phyloP scores from a whole-genome alignment of 2,113 vertebrate genomes.

The Gymnorhina tibicen region DNA sequence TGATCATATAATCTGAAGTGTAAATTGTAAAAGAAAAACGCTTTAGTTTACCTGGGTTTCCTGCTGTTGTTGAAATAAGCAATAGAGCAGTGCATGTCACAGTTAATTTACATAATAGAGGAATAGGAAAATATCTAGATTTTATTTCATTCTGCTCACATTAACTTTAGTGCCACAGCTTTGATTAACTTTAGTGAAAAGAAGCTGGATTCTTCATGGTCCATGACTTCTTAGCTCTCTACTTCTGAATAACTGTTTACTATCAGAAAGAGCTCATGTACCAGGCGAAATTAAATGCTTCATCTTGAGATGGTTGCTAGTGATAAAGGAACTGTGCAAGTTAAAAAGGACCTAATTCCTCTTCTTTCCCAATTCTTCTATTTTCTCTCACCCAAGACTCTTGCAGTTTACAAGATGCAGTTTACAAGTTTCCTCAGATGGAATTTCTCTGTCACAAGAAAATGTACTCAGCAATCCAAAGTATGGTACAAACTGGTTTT shows the following conservation, averaged over 20 bases:
- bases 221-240: neutral
- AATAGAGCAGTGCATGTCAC: constrained; percentile 3
- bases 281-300: neutral
- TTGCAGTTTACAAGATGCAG: neutral
- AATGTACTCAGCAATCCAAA: neutral
- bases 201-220: neutral
- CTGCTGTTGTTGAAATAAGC: constrained; percentile 23
- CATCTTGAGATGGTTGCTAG: neutral
- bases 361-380: neutral
- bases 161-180: neutral
- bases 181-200: constrained; percentile 21
- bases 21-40: constrained; percentile 26
- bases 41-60: neutral
- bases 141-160: constrained; percentile 10
- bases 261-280: neutral
- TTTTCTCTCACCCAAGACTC: neutral
- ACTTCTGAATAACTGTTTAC: neutral
- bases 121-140: neutral
- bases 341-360: neutral
- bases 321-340: neutral
- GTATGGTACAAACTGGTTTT: neutral
- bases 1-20: neutral
- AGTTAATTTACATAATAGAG: constrained; percentile 15
- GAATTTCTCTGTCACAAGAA: neutral
- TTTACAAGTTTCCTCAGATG: neutral